Base-by-base conservation (phyloP, 1,140 invertebrate genomes). In the Chironomus tepperi region DNA sequence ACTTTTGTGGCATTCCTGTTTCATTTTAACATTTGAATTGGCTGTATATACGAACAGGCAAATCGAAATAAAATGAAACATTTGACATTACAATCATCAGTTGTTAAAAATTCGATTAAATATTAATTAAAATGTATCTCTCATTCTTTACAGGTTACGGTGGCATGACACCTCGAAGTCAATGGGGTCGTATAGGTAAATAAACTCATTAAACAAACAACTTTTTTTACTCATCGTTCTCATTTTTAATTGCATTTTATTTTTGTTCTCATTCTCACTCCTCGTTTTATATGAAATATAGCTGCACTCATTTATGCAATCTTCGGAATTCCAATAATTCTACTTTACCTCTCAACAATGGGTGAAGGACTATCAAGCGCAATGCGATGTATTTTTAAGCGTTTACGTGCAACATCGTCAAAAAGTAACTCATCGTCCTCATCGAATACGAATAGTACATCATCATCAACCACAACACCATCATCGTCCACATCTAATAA, bases 291-390 rank as follows among this genome's bases (percentile, higher is more conserved):
- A 57, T 57, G 12, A 15, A 18, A 18, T 18, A 70, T 18, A 70
- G 92, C 95, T 18, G 96, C 96, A 3, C 90, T 97, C 74, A 83
- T 94, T 18, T 97, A 97, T 83, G 94, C 94, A 0, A 85, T 93
- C 3, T 85, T 96, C 57, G 95, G 95, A 19, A 96, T 97, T 76
- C 96, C 95, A 5, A 83, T 97, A 73, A 94, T 96, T 85, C 85
- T 97, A 78, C 87, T 97, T 18, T 94, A 94, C 81, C 84, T 95
- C n/a, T 93, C 92, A 19, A 93, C 91, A 6, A 89, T 93, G 42
- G 93, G 93, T 8, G 92, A 93, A 76, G 88, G 91, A 0, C 83
- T 94, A 0, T 82, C 81, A 24, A 77, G 79, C 9, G 77, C 78
- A 7, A 82, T 82, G 80, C 80, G 81, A 10, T 82, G 80, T 67